Conservation (phyloP, 2,113 vertebrate genomes). For the Verasper variegatus region DNA sequence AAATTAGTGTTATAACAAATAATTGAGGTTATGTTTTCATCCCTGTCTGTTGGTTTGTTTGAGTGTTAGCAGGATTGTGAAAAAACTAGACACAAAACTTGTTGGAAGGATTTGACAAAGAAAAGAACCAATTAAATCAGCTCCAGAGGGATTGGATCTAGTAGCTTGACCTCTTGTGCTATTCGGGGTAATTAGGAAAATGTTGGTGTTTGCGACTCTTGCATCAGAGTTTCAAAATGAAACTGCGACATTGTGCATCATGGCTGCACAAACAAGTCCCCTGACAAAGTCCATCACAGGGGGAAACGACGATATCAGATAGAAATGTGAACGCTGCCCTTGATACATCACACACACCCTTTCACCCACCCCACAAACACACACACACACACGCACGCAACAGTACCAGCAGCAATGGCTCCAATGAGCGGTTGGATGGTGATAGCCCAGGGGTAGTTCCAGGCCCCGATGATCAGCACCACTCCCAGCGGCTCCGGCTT, state of each 20-base stretch:
- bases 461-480: conserved; percentile 91
- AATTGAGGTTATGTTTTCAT: too few species aligned
- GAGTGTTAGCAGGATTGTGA: too few species aligned
- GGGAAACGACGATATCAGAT: background rate
- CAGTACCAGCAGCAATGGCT: conserved; percentile 91
- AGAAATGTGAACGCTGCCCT: conserved; percentile 18
- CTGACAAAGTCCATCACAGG: background rate
- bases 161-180: too few species aligned
- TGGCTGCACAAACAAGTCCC: too few species aligned
- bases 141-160: too few species aligned
- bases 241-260: too few species aligned
- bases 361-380: background rate
- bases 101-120: too few species aligned
- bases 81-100: too few species aligned
- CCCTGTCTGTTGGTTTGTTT: too few species aligned
- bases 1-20: background rate
- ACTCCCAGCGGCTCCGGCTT: conserved; percentile 89
- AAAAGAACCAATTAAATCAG: background rate
- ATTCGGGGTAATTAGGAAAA: too few species aligned
- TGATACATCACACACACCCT: conserved; percentile 2
- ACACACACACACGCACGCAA: conserved; percentile 11
- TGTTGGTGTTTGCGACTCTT: too few species aligned
- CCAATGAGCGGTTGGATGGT: conserved; percentile 88
- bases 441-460: conserved; percentile 94
- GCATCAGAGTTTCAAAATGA: too few species aligned